A percentile compares a stretch with the other conserved stretches of the same genome.
Conservation (phyloP, 2,113 vertebrate species). For the Anthoscopus minutus region DNA sequence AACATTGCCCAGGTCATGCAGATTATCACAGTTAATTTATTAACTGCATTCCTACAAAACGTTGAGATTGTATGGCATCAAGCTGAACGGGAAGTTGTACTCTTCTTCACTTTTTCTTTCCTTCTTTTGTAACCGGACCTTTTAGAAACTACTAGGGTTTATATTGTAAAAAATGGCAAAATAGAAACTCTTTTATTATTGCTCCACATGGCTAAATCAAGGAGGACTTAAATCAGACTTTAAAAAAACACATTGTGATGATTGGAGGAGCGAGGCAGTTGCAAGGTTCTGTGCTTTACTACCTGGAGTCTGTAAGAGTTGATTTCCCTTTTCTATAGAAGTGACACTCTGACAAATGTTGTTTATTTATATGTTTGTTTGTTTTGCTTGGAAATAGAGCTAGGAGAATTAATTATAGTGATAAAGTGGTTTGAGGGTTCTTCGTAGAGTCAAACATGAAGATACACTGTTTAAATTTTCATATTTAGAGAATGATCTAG, state of each 20-base stretch:
- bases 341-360: not conserved
- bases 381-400: not conserved
- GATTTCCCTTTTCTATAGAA: not conserved
- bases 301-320: not conserved
- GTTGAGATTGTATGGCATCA: not conserved
- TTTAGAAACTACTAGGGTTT: not conserved
- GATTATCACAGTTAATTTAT: not conserved
- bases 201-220: not conserved
- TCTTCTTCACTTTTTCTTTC: not conserved
- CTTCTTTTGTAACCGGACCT: not conserved
- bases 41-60: not conserved
- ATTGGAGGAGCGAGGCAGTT: not conserved
- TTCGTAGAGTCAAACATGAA: not conserved
- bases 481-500: not conserved
- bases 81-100: not conserved
- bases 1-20: not conserved
- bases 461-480: not conserved
- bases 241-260: not conserved
- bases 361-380: not conserved
- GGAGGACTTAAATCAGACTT: not conserved
- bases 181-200: not conserved
- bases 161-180: not conserved
- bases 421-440: not conserved
- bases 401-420: not conserved
- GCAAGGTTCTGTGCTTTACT: not conserved